Evolutionary conservation across 2,888 invertebrate species (phyloP), one percentile per base, ranked within the genome.

Genomic region (Orthosia cruda): DNA sequence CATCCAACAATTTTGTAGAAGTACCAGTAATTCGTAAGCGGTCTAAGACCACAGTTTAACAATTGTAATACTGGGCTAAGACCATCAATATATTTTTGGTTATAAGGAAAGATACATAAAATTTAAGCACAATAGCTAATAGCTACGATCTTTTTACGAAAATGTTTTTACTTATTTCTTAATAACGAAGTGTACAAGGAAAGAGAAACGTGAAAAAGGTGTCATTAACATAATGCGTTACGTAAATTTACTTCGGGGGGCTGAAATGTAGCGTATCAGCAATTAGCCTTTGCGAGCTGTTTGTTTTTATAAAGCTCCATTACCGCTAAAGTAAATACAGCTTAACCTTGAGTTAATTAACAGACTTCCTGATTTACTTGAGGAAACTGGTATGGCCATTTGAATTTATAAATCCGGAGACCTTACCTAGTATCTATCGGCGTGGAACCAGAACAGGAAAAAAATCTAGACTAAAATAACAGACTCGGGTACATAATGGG

Each of bases 261-360:
- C 61, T 70, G 61, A 63, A 77, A 70, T 81, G 50, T 80, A 69
- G 63, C 77, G 66, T 71, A 64, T 73, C 55, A 73, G 59, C 68
- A 68, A 71, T 75, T 69, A 49, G 40, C 61, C 55, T 55, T 52
- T 5, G 45, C 16, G 40, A 49, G 45, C 26, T 61, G 68, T 67
- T 85, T 69, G 68, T 74, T 77, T 58, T 23, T 63, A 47, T 45
- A 66, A 75, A 62, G 71, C 65, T 63, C 63, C 64, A 80, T 83
- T 83, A 74, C 61, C 26, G 40, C 65, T 65, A 23, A 59, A 68
- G 40, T 79, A 68, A 83, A 71, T 79, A 74, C 20, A 65, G 18
- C 26, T 40, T 13, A 63, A 50, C n/a, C 67, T 71, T 45, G 40
- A 20, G 16, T 23, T 13, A 55, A 65, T 74, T 65, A 49, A 13